Conservation (phyloP, 1,140 invertebrate genomes). For the Atta cephalotes region DNA sequence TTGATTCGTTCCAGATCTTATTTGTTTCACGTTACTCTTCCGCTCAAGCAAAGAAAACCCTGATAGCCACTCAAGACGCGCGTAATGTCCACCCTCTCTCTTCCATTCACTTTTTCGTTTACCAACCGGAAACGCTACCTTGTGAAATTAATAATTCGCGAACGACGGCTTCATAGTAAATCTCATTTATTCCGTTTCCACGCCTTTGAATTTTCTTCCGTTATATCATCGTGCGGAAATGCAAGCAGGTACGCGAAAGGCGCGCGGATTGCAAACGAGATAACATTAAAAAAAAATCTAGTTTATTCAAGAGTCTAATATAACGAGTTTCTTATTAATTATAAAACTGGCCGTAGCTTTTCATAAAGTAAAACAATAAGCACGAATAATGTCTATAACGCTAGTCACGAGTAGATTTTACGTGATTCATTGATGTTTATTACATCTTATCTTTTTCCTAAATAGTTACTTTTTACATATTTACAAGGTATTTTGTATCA, state of each 20-base stretch:
- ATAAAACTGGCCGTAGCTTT: background rate
- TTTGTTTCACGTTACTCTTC: conserved; percentile 38
- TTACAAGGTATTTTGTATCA: background rate
- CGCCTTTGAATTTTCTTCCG: conserved; percentile 31
- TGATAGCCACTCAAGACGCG: conserved; percentile 38
- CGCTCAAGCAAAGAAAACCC: conserved; percentile 7
- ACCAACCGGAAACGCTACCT: conserved; percentile 29
- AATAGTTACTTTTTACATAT: background rate
- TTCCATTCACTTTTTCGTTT: conserved; percentile 7
- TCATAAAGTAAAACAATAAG: conserved; percentile 23
- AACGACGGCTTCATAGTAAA: conserved; percentile 40
- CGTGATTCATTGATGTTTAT: background rate
- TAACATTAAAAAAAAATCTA: conserved; percentile 1
- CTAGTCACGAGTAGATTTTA: background rate
- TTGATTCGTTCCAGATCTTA: conserved; percentile 8
- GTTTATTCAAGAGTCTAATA: conserved; percentile 38
- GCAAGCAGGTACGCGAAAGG: conserved; percentile 18
- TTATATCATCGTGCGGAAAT: background rate
- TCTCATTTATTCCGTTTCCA: conserved; percentile 48
- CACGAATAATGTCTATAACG: background rate
- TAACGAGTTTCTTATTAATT: conserved; percentile 41
- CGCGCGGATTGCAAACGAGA: conserved; percentile 7
- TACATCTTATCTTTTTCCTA: background rate
- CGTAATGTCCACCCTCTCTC: background rate
- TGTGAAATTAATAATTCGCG: conserved; percentile 54